Conservation (phyloP, 2,113 vertebrate species). For the Emberiza fucata region DNA sequence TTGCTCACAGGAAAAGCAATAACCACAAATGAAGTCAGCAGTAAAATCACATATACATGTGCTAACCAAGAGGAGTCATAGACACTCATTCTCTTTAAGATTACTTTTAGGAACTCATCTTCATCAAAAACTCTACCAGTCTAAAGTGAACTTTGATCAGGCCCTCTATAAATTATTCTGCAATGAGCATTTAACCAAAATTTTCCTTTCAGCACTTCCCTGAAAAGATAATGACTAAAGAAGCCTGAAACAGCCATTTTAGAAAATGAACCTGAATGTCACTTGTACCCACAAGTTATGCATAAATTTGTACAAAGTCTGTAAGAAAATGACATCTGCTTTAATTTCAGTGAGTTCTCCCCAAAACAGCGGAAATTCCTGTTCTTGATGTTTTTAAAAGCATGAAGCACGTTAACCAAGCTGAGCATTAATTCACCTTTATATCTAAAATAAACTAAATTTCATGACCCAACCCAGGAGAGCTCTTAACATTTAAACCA, state of each 20-base stretch:
- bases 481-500: background rate
- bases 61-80: background rate
- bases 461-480: background rate
- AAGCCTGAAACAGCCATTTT: background rate
- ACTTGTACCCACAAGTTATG: background rate
- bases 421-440: background rate
- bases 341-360: background rate
- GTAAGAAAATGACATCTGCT: background rate
- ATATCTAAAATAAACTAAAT: background rate
- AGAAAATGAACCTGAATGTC: background rate
- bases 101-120: background rate
- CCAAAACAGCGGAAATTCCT: background rate
- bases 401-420: background rate
- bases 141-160: background rate
- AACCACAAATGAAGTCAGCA: background rate
- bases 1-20: background rate
- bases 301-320: background rate
- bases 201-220: background rate
- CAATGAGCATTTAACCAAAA: background rate
- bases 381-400: background rate
- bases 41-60: background rate
- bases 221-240: background rate
- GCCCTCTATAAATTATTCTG: background rate
- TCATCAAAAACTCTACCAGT: background rate
- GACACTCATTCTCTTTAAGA: background rate